Percentiles rank a stretch among this genome's conserved stretches.
These are phyloP conservation scores for Hydroisotoma schaefferi DNA, from an alignment of 2,888 invertebrate genomes.

Conservation along the genomic window DNA sequence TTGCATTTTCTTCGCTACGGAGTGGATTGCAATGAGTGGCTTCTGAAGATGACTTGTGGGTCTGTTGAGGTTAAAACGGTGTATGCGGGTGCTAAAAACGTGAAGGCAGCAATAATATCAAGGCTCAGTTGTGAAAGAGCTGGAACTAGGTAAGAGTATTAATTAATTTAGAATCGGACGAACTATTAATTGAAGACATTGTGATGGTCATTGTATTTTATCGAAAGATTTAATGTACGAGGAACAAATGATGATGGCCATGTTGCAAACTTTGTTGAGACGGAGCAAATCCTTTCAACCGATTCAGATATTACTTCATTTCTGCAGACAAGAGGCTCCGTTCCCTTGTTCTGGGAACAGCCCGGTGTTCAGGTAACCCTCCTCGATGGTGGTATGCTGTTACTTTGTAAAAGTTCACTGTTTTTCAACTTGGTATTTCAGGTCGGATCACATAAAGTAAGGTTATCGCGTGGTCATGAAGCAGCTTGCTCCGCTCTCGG, in stretches of 20 bases:
- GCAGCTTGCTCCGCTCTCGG: constrained; percentile 90
- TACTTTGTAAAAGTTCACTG: constrained; percentile 4
- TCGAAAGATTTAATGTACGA: constrained; percentile 81
- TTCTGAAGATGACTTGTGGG: constrained; percentile 94
- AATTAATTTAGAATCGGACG: background rate
- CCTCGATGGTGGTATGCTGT: background rate
- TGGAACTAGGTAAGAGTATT: constrained; percentile 68
- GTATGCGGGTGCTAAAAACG: constrained; percentile 94
- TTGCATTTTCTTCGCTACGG: constrained; percentile 88
- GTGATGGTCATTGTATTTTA: background rate
- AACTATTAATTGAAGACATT: background rate
- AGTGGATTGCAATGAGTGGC: constrained; percentile 85
- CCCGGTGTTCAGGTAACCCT: constrained; percentile 78
- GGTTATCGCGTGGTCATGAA: constrained; percentile 92
- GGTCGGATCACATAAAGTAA: constrained; percentile 98
- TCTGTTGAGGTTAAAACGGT: constrained; percentile 95
- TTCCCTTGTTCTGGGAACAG: constrained; percentile 99
- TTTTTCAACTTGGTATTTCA: constrained; percentile 48
- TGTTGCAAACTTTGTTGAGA: constrained; percentile 99
- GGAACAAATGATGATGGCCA: constrained; percentile 99
- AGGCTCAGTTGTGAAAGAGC: constrained; percentile 95
- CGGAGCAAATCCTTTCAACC: constrained; percentile 91
- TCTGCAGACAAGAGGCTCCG: constrained; percentile 90
- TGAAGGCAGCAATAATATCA: constrained; percentile 90
- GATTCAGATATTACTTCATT: constrained; percentile 88